phyloP scores from a whole-genome alignment of 2,888 invertebrate genomes.

The Dolichopus griseipennis region DNA sequence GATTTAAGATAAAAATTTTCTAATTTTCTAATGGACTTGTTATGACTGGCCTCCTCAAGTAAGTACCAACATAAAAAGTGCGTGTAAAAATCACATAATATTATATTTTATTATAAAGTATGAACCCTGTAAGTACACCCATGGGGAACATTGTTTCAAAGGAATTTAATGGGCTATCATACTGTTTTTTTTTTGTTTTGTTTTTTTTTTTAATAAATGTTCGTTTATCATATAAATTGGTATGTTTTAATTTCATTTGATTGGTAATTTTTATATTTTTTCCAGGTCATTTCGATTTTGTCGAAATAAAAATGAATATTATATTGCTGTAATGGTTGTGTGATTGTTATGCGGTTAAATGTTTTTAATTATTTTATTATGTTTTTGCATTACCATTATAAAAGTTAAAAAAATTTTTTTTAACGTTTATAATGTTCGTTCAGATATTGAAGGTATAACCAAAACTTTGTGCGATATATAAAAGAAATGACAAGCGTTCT shows the following conservation, averaged over 20 bases:
- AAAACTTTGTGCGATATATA: no score
- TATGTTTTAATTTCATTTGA: neutral
- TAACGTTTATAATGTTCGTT: no score
- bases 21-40: no score
- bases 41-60: no score
- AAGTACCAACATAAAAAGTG: neutral
- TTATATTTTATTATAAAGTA: neutral
- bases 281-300: neutral
- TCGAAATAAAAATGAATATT: neutral
- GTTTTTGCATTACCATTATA: no score
- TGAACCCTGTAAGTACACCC: neutral
- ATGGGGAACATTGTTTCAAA: constrained; percentile 1
- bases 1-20: no score
- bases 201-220: neutral
- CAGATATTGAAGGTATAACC: no score
- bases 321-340: neutral
- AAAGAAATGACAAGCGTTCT: no score
- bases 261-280: neutral
- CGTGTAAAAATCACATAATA: neutral
- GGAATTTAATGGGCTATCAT: neutral
- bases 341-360: neutral
- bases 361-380: neutral
- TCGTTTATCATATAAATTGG: neutral
- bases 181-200: neutral
- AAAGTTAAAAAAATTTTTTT: no score